Base-by-base conservation (phyloP, 1,140 invertebrate genomes). In the Rhysida immarginata region DNA sequence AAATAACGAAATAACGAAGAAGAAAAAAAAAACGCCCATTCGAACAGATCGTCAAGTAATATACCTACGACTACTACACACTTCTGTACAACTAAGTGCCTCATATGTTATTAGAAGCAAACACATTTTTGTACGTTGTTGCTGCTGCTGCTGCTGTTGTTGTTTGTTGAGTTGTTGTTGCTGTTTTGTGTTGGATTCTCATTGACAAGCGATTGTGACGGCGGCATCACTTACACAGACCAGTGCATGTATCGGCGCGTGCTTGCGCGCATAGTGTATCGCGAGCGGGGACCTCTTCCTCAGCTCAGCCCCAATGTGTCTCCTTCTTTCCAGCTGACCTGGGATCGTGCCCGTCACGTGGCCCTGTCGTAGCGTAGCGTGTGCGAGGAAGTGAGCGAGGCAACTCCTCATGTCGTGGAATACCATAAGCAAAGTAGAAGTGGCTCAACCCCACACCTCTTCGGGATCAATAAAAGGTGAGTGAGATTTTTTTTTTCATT, bases 381-480 rank as follows among this genome's bases (percentile, higher is more conserved):
- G 44, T 18, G 44, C 16, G 44, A 46, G 44, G 44, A 5, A 5
- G 5, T 46, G 8, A 23, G 44, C 18, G 44, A 11, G 21, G 44
- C 44, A 46, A 11, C 5, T 5, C 20, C 53, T 52, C 21, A 64
- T 64, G 62, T 65, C 63, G 26, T 65, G 63, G 63, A 64, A 56
- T 51, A 64, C 54, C 48, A 58, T 61, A 50, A 62, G 55, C 26
- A 65, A 65, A 58, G 63, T 65, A 53, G 63, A 65, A 60, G 63
- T 65, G 52, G 63, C 62, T 20, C 63, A 65, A 55, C 63, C 63
- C 24, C 63, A 65, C 44, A 64, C 63, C 11, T 65, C 63, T 49
- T 64, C 63, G 13, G 63, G 63, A 55, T 65, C 63, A 24, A 65
- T 65, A n/a, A 65, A 65, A 64, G 63, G 63, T 65, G 44, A 8